Percentiles rank a stretch among this genome's conserved stretches.
phyloP scores from a whole-genome alignment of 1,140 invertebrate genomes.

The Papilio xuthus region DNA sequence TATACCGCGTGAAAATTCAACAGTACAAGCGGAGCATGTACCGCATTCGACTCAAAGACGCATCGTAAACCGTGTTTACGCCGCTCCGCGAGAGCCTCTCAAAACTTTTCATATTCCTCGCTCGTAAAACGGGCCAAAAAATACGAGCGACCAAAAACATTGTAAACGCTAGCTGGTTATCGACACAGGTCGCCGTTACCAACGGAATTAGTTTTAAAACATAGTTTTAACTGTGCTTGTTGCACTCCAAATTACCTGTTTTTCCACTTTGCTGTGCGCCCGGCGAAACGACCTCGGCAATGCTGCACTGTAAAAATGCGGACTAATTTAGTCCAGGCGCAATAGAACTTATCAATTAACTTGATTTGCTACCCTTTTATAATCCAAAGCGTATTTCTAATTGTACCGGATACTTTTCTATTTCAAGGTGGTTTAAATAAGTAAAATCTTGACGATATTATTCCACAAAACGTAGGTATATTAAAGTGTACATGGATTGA shows the following conservation, averaged over 20 bases:
- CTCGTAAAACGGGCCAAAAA: conserved; percentile 78
- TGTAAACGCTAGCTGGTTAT: conserved; percentile 77
- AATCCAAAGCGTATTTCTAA: conserved; percentile 19
- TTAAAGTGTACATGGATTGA: not conserved
- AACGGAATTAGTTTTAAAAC: conserved; percentile 77
- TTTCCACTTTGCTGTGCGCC: conserved; percentile 56
- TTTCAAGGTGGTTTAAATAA: not conserved
- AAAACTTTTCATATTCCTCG: conserved; percentile 81
- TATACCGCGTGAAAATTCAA: conserved; percentile 69
- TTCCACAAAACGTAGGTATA: not conserved
- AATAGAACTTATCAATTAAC: conserved; percentile 51
- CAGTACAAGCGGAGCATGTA: conserved; percentile 72
- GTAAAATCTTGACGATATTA: not conserved
- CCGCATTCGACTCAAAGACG: conserved; percentile 77
- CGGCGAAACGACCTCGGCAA: conserved; percentile 44
- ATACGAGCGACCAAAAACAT: conserved; percentile 80
- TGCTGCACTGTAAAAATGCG: conserved; percentile 54
- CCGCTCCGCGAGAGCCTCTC: conserved; percentile 74
- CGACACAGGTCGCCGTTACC: conserved; percentile 62
- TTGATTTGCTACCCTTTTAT: conserved; percentile 41
- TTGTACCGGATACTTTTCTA: not conserved
- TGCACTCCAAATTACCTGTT: conserved; percentile 68
- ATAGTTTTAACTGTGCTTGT: conserved; percentile 74
- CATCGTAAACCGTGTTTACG: conserved; percentile 80
- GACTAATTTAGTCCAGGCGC: conserved; percentile 53